Base-by-base conservation (phyloP, 2,888 invertebrate genomes). In the Andrena bucephala region DNA sequence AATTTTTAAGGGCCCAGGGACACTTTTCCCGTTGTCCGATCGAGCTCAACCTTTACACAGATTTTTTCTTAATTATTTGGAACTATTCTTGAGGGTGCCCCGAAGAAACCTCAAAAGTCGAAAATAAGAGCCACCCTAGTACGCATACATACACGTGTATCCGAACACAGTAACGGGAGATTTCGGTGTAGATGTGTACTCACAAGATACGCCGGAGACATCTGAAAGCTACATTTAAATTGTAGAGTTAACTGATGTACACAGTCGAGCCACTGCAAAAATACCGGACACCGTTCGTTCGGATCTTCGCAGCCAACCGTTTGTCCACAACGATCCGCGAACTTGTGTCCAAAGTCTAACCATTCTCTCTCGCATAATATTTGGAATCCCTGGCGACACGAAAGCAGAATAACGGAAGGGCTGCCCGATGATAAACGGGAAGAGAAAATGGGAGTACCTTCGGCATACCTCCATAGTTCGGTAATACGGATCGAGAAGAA, bases 321-420 rank as follows among this genome's bases (percentile, higher is more conserved):
- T 91, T 97, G 97, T 0, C 97, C 97, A 94, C 98, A 98, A 69
- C 99, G 96, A 94, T 99, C 99, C 6, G 98, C 98, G 94, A 99
- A 99, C 95, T 99, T 99, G 95, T 99, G 99, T 0, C 99, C 99
- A 94, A 98, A 99, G 93, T 98, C 98, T 54, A 99, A 95, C 99
- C 99, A 99, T 94, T 99, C 99, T 79, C 98, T 96, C 94, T 99
- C 98, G 75, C 99, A 97, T 76, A 99, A 95, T 70, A 97, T 96
- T 92, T 98, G 97, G 94, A 99, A 99, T 83, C 99, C 99, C 98
- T 98, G 94, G 3, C 6, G 33, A 71, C 16, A 42, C 50, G 36
- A 4, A 42, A 66, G 8, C 13, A 65, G 6, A 66, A 31, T 36
- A 74, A 69, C 48, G 50, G 57, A 73, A 69, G 36, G 54, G 31